Percentiles rank a stretch among this genome's conserved stretches.
phyloP scores from a whole-genome alignment of 2,113 vertebrate genomes.

The Eidolon helvum region DNA sequence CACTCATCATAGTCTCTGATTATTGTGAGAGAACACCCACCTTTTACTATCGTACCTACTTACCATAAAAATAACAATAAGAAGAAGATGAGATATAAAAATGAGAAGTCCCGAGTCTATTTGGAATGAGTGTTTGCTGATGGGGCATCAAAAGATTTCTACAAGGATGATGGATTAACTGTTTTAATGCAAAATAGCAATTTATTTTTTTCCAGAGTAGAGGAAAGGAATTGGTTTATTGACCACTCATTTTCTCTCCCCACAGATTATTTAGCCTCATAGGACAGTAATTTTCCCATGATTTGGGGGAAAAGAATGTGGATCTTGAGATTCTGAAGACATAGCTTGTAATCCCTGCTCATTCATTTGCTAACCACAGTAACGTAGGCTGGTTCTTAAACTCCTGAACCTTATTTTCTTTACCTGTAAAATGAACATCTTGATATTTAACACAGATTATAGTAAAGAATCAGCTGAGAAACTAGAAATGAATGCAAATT shows the following conservation, averaged over 20 bases:
- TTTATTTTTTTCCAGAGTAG: neutral
- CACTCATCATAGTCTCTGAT: neutral
- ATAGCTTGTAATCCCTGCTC: neutral
- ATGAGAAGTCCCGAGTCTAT: neutral
- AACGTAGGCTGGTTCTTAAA: neutral
- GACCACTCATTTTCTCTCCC: neutral
- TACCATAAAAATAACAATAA: neutral
- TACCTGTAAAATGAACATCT: neutral
- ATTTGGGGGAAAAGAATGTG: neutral
- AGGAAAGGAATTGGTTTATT: neutral
- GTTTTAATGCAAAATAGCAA: neutral
- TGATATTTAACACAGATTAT: neutral
- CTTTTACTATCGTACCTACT: neutral
- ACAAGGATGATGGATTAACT: neutral
- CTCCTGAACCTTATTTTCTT: neutral
- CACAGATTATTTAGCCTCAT: neutral
- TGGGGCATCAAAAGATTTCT: neutral
- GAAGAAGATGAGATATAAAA: neutral
- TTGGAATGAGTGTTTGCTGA: neutral
- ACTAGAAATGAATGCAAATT: neutral
- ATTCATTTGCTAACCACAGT: neutral
- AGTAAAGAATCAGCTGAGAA: neutral
- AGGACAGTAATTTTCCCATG: neutral
- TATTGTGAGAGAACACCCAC: neutral
- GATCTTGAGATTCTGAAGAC: neutral